phyloP scores from a whole-genome alignment of 2,113 vertebrate genomes.

The Petaurus breviceps region DNA sequence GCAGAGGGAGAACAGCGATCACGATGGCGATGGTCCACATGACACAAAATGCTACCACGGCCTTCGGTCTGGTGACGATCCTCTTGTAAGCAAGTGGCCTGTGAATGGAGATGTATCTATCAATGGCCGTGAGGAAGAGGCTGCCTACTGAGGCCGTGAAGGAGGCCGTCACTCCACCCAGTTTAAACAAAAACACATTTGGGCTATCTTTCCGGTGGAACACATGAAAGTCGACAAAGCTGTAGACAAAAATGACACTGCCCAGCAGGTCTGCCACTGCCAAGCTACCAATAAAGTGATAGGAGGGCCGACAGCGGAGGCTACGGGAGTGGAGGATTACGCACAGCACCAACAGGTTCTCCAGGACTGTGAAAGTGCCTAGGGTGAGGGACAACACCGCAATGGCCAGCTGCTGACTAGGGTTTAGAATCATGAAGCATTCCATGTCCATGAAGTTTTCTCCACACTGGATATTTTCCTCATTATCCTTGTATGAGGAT shows the following conservation, averaged over 20 bases:
- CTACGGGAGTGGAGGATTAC: slow-evolving; percentile 97
- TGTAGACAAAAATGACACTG: slow-evolving; percentile 99
- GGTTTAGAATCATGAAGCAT: slow-evolving; percentile 99
- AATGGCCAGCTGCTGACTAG: slow-evolving; percentile 96
- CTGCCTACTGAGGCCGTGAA: slow-evolving; percentile 98
- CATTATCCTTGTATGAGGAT: slow-evolving; percentile 89
- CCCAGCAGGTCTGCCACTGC: slow-evolving; percentile 97
- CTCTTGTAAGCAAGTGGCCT: slow-evolving; percentile 96
- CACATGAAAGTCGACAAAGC: slow-evolving; percentile 99
- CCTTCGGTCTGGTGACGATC: slow-evolving; percentile 97
- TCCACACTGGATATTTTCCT: slow-evolving; percentile 93
- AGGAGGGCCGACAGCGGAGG: slow-evolving; percentile 96
- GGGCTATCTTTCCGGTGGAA: slow-evolving; percentile 98
- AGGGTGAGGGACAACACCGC: slow-evolving; percentile 95
- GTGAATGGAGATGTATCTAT: slow-evolving; percentile 99
- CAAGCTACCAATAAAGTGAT: slow-evolving; percentile 98
- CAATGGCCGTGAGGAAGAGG: slow-evolving; percentile 98
- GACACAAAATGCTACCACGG: slow-evolving; percentile 97
- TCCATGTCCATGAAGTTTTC: slow-evolving; percentile 99
- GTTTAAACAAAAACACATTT: slow-evolving; percentile 97
- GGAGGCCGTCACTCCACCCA: slow-evolving; percentile 97
- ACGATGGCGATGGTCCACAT: slow-evolving; percentile 99
- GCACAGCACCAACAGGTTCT: slow-evolving; percentile 96
- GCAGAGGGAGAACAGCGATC: slow-evolving; percentile 96
- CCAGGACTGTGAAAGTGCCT: slow-evolving; percentile 97